These are phyloP conservation scores for Mus spicilegus DNA, from an alignment of 2,113 vertebrate species.

Conservation along the genomic window DNA sequence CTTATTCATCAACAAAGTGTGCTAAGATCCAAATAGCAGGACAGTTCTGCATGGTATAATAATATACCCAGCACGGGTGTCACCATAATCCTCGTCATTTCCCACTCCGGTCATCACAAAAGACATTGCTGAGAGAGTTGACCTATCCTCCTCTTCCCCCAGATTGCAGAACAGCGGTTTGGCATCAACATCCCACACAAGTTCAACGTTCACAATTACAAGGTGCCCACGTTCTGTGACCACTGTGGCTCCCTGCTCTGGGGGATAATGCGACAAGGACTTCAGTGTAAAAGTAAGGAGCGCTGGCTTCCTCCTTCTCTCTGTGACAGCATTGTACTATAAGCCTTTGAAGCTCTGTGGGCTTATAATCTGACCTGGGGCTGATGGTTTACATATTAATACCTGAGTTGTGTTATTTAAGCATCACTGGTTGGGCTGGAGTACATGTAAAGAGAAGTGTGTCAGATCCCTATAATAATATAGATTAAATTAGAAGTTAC, in stretches of 20 bases:
- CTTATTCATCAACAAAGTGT: not conserved
- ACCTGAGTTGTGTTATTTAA: not conserved
- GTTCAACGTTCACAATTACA: slow-evolving; percentile 96
- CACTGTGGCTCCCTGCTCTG: slow-evolving; percentile 98
- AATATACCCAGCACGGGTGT: not conserved
- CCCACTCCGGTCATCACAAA: not conserved
- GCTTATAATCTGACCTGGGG: not conserved
- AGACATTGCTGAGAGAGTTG: not conserved
- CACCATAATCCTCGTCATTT: not conserved
- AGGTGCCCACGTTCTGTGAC: slow-evolving; percentile 97
- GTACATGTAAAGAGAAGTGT: not conserved
- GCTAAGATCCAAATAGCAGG: not conserved
- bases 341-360: not conserved
- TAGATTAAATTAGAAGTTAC: not conserved
- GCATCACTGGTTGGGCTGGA: not conserved
- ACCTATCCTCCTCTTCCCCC: not conserved
- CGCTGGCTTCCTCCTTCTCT: not conserved
- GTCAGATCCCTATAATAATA: not conserved
- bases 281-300: slow-evolving; percentile 97
- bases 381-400: not conserved
- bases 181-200: slow-evolving; percentile 99
- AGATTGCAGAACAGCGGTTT: slow-evolving; percentile 94
- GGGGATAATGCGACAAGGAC: slow-evolving; percentile 95
- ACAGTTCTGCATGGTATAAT: not conserved
- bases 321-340: accelerated